Conservation (phyloP, 2,113 vertebrate genomes). For the Erythrocercus mccallii region DNA sequence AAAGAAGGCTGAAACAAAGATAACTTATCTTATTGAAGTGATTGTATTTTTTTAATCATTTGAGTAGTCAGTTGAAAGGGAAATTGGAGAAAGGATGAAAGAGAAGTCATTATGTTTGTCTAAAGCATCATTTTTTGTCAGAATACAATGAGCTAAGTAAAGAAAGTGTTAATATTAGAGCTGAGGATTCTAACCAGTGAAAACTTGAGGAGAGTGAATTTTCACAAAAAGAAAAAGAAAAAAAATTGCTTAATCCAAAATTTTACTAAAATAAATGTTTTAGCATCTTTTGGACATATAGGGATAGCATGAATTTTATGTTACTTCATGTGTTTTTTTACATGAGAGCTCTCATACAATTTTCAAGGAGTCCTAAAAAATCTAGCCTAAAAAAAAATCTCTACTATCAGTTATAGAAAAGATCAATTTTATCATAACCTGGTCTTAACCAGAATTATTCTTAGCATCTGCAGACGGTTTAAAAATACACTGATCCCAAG, state of each 20-base stretch:
- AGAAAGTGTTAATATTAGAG: background rate
- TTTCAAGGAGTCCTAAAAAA: background rate
- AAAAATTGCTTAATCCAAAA: background rate
- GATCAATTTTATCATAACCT: background rate
- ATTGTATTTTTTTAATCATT: background rate
- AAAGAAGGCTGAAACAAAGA: background rate
- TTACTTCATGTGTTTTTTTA: background rate
- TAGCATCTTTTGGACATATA: background rate
- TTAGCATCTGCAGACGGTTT: background rate
- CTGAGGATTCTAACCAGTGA: background rate
- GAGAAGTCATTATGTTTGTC: background rate
- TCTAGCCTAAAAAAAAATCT: background rate
- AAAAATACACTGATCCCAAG: background rate
- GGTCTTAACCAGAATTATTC: background rate
- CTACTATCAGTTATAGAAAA: background rate
- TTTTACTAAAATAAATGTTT: background rate
- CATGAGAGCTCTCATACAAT: background rate
- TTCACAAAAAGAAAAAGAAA: background rate
- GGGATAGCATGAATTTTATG: background rate
- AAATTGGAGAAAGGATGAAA: background rate
- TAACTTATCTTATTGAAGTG: background rate
- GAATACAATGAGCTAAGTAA: background rate
- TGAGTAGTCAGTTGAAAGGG: background rate
- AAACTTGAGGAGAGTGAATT: background rate
- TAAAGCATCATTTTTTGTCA: background rate